phyloP scores from a whole-genome alignment of 2,797 vertebrate species.

The Leontocebus nigricollis region DNA sequence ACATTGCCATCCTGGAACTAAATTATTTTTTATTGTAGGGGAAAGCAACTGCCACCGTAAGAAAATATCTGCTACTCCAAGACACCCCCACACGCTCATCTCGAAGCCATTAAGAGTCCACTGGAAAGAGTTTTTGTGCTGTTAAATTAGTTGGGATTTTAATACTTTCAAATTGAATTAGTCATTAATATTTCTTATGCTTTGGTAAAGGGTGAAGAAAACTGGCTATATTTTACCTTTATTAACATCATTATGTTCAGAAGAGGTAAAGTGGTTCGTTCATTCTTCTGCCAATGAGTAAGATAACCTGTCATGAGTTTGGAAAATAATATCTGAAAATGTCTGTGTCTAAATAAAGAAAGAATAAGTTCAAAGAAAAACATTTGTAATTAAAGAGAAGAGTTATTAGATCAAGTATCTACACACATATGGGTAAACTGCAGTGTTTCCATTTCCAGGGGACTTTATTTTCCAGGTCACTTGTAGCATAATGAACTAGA shows the following conservation, averaged over 20 bases:
- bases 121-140: conserved; percentile 24
- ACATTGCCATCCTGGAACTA: neutral
- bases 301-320: neutral
- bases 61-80: neutral
- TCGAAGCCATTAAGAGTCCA: neutral
- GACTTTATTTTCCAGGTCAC: neutral
- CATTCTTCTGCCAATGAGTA: conserved; percentile 5
- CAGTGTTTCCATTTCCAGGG: too few species aligned
- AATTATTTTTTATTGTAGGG: neutral
- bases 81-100: neutral
- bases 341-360: conserved; percentile 7
- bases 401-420: neutral
- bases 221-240: neutral
- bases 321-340: neutral
- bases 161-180: neutral
- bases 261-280: neutral
- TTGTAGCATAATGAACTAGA: neutral
- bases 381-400: neutral
- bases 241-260: neutral
- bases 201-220: neutral
- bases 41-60: neutral
- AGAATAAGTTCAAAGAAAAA: neutral
- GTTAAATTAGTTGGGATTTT: neutral
- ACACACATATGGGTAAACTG: neutral
- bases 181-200: neutral